Percentiles rank a stretch among this genome's conserved stretches.
phyloP scores from a whole-genome alignment of 2,888 invertebrate genomes.

The Ornithoptera alexandrae region DNA sequence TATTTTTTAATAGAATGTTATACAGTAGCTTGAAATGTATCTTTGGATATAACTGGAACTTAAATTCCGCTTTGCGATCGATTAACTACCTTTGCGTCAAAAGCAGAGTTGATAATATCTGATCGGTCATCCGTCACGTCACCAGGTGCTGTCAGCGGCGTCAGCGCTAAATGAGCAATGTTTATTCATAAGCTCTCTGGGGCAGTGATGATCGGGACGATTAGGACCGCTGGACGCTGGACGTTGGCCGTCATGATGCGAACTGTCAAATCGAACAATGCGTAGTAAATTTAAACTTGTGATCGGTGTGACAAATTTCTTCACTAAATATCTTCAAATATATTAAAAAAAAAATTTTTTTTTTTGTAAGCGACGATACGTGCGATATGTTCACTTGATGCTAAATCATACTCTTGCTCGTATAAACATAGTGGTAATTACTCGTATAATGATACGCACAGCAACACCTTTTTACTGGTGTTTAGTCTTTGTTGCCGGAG shows the following conservation, averaged over 20 bases:
- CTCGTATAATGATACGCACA: no score
- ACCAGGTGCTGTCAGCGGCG: slow-evolving; percentile 20
- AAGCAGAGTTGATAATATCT: slow-evolving; percentile 6
- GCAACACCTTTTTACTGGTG: no score
- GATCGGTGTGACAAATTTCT: not conserved
- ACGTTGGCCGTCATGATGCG: slow-evolving; percentile 14
- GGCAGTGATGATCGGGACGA: slow-evolving; percentile 24
- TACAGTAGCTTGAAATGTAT: no score
- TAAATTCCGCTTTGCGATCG: not conserved
- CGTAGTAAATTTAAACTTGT: slow-evolving; percentile 26
- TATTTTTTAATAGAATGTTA: no score
- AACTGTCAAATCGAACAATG: slow-evolving; percentile 26
- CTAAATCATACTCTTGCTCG: no score
- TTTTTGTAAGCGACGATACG: no score
- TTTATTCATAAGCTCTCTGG: slow-evolving; percentile 25
- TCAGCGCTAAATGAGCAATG: slow-evolving; percentile 26
- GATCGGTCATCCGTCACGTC: slow-evolving; percentile 21
- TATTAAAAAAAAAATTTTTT: no score
- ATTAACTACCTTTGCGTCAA: not conserved
- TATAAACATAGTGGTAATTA: no score
- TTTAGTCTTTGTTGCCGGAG: no score
- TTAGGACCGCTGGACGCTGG: slow-evolving; percentile 6
- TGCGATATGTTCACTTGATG: no score
- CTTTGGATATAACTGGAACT: not conserved
- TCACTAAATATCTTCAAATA: not conserved